These are phyloP conservation scores for Eulemur coronatus DNA, from an alignment of 2,797 vertebrate genomes.

Conservation along the genomic window DNA sequence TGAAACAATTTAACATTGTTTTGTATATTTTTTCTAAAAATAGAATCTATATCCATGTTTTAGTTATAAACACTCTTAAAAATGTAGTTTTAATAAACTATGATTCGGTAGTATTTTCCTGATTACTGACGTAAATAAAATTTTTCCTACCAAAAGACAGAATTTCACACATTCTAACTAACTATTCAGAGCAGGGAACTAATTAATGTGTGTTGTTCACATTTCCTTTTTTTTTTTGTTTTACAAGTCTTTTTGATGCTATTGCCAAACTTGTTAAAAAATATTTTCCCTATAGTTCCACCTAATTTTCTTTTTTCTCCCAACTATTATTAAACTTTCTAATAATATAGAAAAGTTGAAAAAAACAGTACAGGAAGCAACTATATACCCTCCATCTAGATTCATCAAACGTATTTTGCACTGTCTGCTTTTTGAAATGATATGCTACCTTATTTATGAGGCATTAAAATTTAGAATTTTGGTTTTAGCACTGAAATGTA, in stretches of 20 bases:
- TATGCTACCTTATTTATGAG: not conserved
- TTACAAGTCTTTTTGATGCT: not conserved
- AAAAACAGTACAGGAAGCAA: not conserved
- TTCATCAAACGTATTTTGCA: not conserved
- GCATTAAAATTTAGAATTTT: not conserved
- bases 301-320: not conserved
- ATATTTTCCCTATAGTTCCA: not conserved
- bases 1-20: not conserved
- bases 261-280: not conserved
- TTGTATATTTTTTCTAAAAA: not conserved
- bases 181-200: not conserved
- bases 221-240: not conserved
- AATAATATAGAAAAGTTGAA: not conserved
- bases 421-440: not conserved
- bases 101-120: not conserved
- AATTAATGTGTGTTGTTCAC: not conserved
- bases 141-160: not conserved
- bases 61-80: not conserved
- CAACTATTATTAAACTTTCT: not conserved
- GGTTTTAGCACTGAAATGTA: not conserved
- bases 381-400: not conserved
- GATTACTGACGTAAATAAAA: not conserved
- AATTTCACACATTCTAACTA: not conserved
- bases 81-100: not conserved
- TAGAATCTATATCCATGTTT: not conserved